phyloP scores from a whole-genome alignment of 2,113 vertebrate genomes.

The Procavia capensis region DNA sequence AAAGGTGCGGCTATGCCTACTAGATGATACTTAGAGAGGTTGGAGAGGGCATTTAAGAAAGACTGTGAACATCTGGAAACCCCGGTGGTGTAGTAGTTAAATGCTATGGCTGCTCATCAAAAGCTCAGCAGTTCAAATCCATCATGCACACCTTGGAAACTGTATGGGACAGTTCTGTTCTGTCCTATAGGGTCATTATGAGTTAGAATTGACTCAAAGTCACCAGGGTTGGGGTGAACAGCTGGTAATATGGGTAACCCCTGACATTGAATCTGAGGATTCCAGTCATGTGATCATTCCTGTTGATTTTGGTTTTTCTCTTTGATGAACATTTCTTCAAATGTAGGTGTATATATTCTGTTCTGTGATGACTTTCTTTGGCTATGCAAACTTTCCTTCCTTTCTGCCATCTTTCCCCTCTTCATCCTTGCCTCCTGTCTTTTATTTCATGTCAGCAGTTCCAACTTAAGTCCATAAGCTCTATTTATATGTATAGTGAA shows the following conservation, averaged over 20 bases:
- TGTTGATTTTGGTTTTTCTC: not conserved
- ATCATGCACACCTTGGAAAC: too few relatives aligned
- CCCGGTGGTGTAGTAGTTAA: too few relatives aligned
- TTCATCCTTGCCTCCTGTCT: not conserved
- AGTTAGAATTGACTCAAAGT: too few relatives aligned
- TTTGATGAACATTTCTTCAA: not conserved
- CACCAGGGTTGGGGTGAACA: too few relatives aligned
- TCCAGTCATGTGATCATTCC: not conserved
- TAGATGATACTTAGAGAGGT: not conserved
- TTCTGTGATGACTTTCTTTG: not conserved
- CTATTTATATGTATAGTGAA: not conserved
- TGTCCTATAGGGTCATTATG: too few relatives aligned
- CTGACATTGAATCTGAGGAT: not conserved
- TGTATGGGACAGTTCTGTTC: too few relatives aligned
- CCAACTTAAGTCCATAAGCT: not conserved
- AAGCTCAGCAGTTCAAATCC: too few relatives aligned
- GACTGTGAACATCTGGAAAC: not conserved
- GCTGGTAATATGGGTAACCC: not conserved
- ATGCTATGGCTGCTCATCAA: too few relatives aligned
- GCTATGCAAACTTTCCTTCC: not conserved
- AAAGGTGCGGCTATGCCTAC: not conserved
- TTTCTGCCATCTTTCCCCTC: not conserved
- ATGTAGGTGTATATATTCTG: not conserved
- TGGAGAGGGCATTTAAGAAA: not conserved
- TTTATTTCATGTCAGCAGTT: not conserved